Percentiles rank a stretch among this genome's conserved stretches.
These are phyloP conservation scores for Pelvicachromis taeniatus DNA, from an alignment of 2,113 vertebrate species.

Conservation along the genomic window DNA sequence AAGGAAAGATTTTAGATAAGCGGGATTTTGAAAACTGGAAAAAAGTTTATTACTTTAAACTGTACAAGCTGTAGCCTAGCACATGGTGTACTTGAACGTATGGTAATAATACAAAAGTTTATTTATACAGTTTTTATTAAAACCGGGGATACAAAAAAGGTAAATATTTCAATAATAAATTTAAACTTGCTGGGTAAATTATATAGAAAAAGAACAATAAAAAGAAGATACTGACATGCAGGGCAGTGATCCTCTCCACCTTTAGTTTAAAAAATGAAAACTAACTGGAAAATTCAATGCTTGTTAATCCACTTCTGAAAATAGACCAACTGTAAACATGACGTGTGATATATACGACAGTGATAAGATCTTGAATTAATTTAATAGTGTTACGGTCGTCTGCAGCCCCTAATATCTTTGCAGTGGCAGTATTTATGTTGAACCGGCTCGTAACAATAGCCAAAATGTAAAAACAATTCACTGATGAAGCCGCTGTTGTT, in stretches of 20 bases:
- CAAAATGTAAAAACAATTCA: not conserved
- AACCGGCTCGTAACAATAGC: not conserved
- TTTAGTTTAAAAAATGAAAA: not conserved
- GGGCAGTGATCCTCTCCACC: not conserved
- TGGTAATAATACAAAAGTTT: not conserved
- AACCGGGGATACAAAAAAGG: not conserved
- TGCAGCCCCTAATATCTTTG: too few species aligned
- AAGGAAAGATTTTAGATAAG: too few species aligned
- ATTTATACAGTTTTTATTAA: not conserved
- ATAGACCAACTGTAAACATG: not conserved
- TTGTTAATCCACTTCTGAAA: not conserved
- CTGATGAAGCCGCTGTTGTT: not conserved
- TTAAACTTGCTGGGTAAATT: not conserved
- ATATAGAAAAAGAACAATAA: not conserved
- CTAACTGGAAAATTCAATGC: not conserved
- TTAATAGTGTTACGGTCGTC: not conserved
- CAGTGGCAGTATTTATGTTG: too few species aligned
- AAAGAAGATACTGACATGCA: not conserved
- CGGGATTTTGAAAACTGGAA: too few species aligned
- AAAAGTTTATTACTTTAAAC: too few species aligned
- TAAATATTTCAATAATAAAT: not conserved
- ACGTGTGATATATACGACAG: too few species aligned
- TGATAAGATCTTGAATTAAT: not conserved
- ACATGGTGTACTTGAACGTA: too few species aligned
- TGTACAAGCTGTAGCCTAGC: too few species aligned